Conservation (phyloP, 2,797 vertebrate species). For the Perodicticus potto region DNA sequence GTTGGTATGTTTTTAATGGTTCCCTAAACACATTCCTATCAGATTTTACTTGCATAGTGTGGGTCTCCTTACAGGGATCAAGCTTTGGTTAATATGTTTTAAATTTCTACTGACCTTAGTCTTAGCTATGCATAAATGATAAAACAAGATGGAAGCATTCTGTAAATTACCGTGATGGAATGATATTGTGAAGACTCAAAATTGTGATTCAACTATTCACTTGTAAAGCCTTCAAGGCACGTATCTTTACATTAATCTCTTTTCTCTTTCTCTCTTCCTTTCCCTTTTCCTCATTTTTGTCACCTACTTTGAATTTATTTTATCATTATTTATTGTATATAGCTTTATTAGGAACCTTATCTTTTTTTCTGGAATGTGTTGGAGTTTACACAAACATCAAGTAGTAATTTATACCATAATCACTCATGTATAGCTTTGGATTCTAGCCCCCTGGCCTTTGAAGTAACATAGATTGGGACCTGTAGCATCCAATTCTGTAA, state of each 20-base stretch:
- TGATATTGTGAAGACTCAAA: background rate
- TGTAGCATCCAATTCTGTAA: background rate
- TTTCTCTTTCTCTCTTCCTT: background rate
- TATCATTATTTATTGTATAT: background rate
- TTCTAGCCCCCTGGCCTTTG: background rate
- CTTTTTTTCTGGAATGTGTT: conserved; percentile 1
- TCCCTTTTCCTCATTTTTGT: background rate
- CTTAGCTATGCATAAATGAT: background rate
- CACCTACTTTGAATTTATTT: conserved; percentile 7
- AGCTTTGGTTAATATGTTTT: background rate
- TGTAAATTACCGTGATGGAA: conserved; percentile 6
- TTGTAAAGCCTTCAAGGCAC: background rate
- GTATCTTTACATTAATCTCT: background rate
- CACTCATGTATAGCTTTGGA: background rate
- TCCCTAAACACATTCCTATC: background rate
- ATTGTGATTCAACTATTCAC: background rate
- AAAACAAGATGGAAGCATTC: background rate
- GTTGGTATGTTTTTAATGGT: conserved; percentile 84
- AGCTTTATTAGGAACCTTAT: background rate
- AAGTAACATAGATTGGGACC: background rate
- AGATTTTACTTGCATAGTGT: background rate
- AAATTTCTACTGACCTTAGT: background rate
- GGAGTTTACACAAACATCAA: background rate
- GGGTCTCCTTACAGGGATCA: background rate
- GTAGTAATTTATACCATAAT: background rate